phyloP scores from a whole-genome alignment of 1,140 invertebrate species.

The Reticulitermes speratus region DNA sequence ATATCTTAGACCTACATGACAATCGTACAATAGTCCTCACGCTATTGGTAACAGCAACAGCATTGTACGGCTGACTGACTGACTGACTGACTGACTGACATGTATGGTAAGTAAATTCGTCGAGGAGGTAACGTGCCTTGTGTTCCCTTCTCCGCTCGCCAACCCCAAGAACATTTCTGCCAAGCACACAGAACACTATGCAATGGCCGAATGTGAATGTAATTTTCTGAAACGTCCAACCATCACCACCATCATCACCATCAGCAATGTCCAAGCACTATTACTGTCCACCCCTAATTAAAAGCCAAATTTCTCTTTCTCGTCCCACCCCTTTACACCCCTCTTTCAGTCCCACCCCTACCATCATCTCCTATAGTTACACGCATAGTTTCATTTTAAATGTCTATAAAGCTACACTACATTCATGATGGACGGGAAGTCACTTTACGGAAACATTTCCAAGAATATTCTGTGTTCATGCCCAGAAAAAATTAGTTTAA shows the following conservation, averaged over 20 bases:
- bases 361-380: background rate
- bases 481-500: no score
- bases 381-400: conserved; percentile 10
- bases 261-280: background rate
- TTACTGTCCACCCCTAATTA: conserved; percentile 10
- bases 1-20: no score
- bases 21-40: no score
- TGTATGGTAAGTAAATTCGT: no score
- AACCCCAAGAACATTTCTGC: background rate
- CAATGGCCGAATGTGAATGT: background rate
- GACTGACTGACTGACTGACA: no score
- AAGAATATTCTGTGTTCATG: no score
- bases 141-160: background rate
- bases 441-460: background rate
- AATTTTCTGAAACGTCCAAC: background rate
- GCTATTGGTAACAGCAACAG: no score
- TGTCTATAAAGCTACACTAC: background rate
- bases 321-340: background rate
- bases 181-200: background rate
- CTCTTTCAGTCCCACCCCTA: background rate
- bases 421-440: background rate
- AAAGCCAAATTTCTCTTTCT: background rate
- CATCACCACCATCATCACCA: background rate
- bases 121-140: no score
- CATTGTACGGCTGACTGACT: no score